Base-by-base conservation (phyloP, 2,797 vertebrate genomes). In the Chrysocyon brachyurus region DNA sequence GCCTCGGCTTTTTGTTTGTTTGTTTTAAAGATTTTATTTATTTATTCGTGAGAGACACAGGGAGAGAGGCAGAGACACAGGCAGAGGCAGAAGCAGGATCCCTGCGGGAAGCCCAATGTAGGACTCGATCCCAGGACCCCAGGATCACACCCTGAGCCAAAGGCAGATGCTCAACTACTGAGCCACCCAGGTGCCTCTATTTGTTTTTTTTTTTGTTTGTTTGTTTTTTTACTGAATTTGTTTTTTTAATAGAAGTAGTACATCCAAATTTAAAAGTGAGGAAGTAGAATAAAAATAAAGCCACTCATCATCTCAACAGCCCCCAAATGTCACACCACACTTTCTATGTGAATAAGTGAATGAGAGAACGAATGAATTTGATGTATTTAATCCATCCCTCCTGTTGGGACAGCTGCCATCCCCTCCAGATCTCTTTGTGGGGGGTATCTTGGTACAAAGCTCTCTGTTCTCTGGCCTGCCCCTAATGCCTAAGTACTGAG, bases 201-300 rank as follows among this genome's bases (percentile, higher is more conserved):
- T 46, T 46, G 40, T 46, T 28, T 49, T 40, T 19, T 9, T 12
- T 54, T 15, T 56, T 19, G 10, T 21, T 64, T 16, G 33, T 33
- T 22, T 78, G 10, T 78, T 33, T 46, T 78, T 33, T 46, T 46
- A 46, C 40, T 46, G 40, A 46, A 46, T 56, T 12, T 24, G 84
- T 68, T 26, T 40, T 57, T 15, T 9, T 1, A 70, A 68, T 12
- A 73, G 28, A 95, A 95, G 21, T 54, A 73, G 0, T 46, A 28
- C 22, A 87, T 66, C 17, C 70, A 66, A 64, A 97, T 84, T 85
- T 87, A 66, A 86, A 97, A 84, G 46, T 19, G 54, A 19, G 8
- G 12, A 70, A 59, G 52, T 2, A 56, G 26, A 88, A 81, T 1
- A 90, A 46, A 83, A 68, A 73, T n/a, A 57, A 96, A 95, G 19